Base-by-base conservation (phyloP, 2,888 invertebrate species). In the Pollenia angustigena region DNA sequence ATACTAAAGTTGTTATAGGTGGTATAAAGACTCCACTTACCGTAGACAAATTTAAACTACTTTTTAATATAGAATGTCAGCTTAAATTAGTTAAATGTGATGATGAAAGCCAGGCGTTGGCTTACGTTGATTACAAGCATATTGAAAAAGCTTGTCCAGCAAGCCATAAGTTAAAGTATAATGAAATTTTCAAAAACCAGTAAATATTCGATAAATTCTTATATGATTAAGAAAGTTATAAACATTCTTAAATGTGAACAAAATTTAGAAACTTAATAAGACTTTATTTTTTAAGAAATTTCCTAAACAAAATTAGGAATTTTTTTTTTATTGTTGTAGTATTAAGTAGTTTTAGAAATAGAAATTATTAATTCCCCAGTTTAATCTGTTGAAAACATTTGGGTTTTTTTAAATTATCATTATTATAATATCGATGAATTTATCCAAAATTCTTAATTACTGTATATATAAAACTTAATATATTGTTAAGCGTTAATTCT, bases 1-100 rank as follows among this genome's bases (percentile, higher is more conserved):
- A 89, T 80, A 91, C 90, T 18, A 90, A 89, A 58, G 90, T 91
- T 16, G 89, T 89, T 32, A 90, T 90, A 64, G 91, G 88, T 2
- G 90, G 90, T 18, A 86, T 89, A n/a, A 85, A 88, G 56, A 89
- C 89, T 0, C 89, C 89, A 11, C 82, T 91, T 50, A 89, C 89
- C 32, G 88, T 90, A 58, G 90, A 90, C 40, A 90, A 90, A 76
- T 91, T 91, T 83, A 89, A 89, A 68, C 79, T 88, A 18, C 88
- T 91, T 4, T 89, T 90, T 42, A 89, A 90, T 79, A 90, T 90
- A 42, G 89, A 90, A 62, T 88, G 89, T 58, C 88, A 87, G 52
- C 87, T 90, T 4, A 64, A 88, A 54, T 88, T 90, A 50, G 87
- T 88, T 4, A 88, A 86, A 78, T 83, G 87, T 85, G 81, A 89